Evolutionary conservation across 2,113 vertebrate genomes (phyloP).

Genomic region (Sapayoa aenigma): DNA sequence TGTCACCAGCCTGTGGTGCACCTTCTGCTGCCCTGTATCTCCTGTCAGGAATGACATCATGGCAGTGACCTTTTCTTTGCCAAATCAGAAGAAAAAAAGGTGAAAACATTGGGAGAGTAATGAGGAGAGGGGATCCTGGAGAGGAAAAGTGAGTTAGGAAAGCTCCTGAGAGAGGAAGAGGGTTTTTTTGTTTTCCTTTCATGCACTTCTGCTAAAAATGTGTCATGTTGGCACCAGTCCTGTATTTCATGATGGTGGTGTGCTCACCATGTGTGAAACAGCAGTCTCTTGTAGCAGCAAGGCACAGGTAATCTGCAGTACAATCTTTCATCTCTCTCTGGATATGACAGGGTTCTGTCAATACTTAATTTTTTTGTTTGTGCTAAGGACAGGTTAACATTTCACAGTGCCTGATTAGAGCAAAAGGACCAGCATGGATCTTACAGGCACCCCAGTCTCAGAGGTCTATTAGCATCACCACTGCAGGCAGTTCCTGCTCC

Average conservation of each 20-base stretch:
- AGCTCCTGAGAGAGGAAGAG: background rate
- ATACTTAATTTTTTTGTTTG: background rate
- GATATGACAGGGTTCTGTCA: background rate
- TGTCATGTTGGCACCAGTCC: background rate
- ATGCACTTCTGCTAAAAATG: background rate
- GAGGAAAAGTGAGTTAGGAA: background rate
- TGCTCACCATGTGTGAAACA: background rate
- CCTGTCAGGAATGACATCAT: accelerated
- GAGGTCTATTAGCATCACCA: background rate
- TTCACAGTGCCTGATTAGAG: background rate
- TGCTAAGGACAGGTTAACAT: background rate
- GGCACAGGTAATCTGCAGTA: background rate
- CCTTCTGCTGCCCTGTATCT: background rate
- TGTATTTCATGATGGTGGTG: background rate
- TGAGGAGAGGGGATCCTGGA: background rate
- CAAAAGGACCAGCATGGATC: background rate
- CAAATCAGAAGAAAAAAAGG: background rate
- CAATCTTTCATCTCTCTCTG: background rate
- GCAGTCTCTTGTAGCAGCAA: background rate
- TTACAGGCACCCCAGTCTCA: background rate
- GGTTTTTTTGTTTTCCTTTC: background rate
- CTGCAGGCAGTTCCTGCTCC: background rate
- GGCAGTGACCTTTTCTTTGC: background rate
- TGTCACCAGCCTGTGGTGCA: background rate
- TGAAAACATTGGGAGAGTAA: background rate